These are phyloP conservation scores for Meteorus sp. DNA, from an alignment of 1,140 invertebrate species.

Conservation along the genomic window DNA sequence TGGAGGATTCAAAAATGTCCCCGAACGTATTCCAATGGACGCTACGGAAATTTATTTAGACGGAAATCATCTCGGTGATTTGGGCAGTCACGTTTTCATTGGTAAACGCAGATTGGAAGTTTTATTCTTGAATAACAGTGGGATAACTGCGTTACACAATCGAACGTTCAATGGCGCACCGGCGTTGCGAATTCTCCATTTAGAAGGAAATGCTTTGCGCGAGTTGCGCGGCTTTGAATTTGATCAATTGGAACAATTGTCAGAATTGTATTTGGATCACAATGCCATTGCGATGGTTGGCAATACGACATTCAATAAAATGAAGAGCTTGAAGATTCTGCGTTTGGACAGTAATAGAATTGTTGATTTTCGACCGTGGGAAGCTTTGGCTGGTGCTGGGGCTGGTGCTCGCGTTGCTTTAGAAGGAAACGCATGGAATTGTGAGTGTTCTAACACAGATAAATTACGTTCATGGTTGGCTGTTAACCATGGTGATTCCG, in stretches of 20 bases:
- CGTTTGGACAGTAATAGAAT: slow-evolving; percentile 84
- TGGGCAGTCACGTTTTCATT: slow-evolving; percentile 88
- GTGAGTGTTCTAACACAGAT: slow-evolving; percentile 81
- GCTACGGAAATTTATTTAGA: slow-evolving; percentile 91
- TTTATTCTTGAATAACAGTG: slow-evolving; percentile 85
- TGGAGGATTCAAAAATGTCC: slow-evolving; percentile 77
- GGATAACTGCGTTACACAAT: slow-evolving; percentile 82
- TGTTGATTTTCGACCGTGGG: slow-evolving; percentile 74
- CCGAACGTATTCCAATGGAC: slow-evolving; percentile 89
- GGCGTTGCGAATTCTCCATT: slow-evolving; percentile 75
- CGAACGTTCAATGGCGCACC: slow-evolving; percentile 87
- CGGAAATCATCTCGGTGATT: slow-evolving; percentile 83
- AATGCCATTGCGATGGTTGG: slow-evolving; percentile 83
- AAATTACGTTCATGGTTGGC: slow-evolving; percentile 77
- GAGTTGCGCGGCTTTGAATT: slow-evolving; percentile 83
- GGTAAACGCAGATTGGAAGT: slow-evolving; percentile 86
- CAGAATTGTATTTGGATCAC: slow-evolving; percentile 84
- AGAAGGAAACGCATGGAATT: slow-evolving; percentile 86
- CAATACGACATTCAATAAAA: slow-evolving; percentile 79
- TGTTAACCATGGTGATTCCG: slow-evolving; percentile 69
- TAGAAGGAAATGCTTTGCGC: slow-evolving; percentile 83
- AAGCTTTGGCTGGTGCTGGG: slow-evolving; percentile 71
- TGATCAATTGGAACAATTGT: slow-evolving; percentile 75
- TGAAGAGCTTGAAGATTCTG: slow-evolving; percentile 80
- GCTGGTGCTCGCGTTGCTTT: slow-evolving; percentile 72